These are phyloP conservation scores for Deilephila porcellus DNA, from an alignment of 2,888 invertebrate genomes.

Conservation along the genomic window DNA sequence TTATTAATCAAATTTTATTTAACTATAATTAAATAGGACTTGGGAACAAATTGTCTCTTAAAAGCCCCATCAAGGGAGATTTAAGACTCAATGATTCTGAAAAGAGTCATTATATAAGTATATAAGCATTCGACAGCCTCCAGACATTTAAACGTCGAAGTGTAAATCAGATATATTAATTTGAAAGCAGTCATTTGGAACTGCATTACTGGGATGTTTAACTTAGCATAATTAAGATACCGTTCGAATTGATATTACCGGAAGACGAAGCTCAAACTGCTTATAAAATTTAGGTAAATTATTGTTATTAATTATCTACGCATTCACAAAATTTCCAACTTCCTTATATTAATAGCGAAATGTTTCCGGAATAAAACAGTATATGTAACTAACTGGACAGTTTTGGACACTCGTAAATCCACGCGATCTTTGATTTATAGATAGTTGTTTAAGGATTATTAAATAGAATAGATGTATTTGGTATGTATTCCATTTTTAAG, in stretches of 20 bases:
- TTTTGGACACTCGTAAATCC: background rate
- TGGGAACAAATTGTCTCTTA: too few species aligned
- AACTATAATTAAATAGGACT: too few species aligned
- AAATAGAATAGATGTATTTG: too few species aligned
- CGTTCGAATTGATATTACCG: background rate
- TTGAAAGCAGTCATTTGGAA: background rate
- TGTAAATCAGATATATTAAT: too few species aligned
- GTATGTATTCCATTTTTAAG: too few species aligned
- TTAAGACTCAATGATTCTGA: too few species aligned
- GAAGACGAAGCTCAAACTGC: background rate
- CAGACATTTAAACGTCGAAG: too few species aligned
- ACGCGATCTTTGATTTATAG: background rate
- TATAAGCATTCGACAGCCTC: too few species aligned
- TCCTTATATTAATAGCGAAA: constrained; percentile 24
- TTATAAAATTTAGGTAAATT: background rate
- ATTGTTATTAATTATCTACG: background rate
- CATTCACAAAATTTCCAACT: background rate
- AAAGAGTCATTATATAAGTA: too few species aligned
- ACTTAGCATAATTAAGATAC: background rate
- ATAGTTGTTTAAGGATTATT: background rate
- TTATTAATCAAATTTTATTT: too few species aligned
- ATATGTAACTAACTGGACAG: background rate
- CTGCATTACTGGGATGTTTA: background rate
- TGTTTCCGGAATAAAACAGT: constrained; percentile 1
- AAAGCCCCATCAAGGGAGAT: too few species aligned